Percentiles rank a stretch among this genome's conserved stretches.
Conservation (phyloP, 2,888 invertebrate species). For the Baccha elongata region DNA sequence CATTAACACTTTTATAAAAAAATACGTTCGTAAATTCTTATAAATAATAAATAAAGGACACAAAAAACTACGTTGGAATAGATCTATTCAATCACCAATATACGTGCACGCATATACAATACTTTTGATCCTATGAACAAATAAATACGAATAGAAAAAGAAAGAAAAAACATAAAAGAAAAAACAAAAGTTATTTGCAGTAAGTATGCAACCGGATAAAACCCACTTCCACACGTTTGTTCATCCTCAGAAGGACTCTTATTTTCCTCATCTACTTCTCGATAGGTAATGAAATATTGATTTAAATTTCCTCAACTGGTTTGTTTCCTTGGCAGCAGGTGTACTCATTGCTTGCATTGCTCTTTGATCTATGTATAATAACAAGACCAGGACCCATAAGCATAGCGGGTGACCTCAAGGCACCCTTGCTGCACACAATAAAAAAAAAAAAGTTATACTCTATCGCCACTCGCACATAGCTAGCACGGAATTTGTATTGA, state of each 20-base stretch:
- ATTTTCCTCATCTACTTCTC: constrained; percentile 7
- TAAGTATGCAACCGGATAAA: constrained; percentile 2
- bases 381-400: constrained; percentile 36
- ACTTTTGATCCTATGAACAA: constrained; percentile 5
- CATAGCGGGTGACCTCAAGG: constrained; percentile 30
- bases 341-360: constrained; percentile 30
- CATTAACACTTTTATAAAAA: no score
- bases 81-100: background rate
- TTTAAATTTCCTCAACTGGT: constrained; percentile 14
- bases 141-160: background rate
- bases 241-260: background rate
- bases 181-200: background rate
- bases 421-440: constrained; percentile 7
- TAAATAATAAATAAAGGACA: constrained; percentile 24
- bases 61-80: background rate
- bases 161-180: background rate
- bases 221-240: constrained; percentile 23
- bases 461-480: background rate
- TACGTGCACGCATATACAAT: constrained; percentile 13
- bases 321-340: constrained; percentile 17
- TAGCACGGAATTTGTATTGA: constrained; percentile 40
- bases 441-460: background rate
- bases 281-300: constrained; percentile 37
- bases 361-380: constrained; percentile 39
- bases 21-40: constrained; percentile 11